phyloP scores from a whole-genome alignment of 2,113 vertebrate species.

The Triplophysa rosa region DNA sequence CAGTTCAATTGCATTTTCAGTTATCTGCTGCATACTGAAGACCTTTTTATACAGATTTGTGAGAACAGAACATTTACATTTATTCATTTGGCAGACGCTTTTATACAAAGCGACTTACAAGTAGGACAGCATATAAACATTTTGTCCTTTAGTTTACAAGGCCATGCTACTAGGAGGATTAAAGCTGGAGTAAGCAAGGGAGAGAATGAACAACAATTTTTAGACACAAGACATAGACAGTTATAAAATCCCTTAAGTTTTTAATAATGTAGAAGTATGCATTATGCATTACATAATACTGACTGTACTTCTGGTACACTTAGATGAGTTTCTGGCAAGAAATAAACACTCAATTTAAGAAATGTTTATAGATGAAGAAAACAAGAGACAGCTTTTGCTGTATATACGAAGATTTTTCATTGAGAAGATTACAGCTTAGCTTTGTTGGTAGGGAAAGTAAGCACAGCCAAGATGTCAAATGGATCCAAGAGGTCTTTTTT shows the following conservation, averaged over 20 bases:
- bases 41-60: not conserved
- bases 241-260: not conserved
- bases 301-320: not conserved
- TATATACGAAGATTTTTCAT: constrained; percentile 39
- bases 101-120: no score
- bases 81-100: no score
- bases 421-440: constrained; percentile 35
- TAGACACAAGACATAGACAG: no score
- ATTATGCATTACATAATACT: not conserved
- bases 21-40: no score
- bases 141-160: no score
- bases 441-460: constrained; percentile 62
- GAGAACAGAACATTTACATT: not conserved
- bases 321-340: not conserved
- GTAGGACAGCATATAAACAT: no score
- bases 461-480: constrained; percentile 70
- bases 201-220: no score
- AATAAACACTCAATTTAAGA: constrained; percentile 10
- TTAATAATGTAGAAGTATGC: not conserved
- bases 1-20: not conserved
- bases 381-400: not conserved
- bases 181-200: no score
- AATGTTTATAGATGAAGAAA: not conserved
- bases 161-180: no score
- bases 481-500: constrained; percentile 64